phyloP scores from a whole-genome alignment of 2,797 vertebrate genomes.

The Diglossa cyanea region DNA sequence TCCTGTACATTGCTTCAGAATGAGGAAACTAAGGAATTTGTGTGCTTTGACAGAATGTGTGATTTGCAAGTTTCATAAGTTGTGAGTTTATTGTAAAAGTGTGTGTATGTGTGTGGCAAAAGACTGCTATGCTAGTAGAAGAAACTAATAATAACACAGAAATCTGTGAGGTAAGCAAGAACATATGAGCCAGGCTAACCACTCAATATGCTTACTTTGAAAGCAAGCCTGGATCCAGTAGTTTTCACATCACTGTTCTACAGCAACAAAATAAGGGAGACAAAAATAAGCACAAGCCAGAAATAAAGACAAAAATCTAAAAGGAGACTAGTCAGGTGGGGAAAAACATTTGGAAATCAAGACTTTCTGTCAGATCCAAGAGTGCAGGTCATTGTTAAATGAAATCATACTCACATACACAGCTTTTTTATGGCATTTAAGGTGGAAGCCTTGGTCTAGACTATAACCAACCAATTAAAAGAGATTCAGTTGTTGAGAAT shows the following conservation, averaged over 20 bases:
- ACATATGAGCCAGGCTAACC: background rate
- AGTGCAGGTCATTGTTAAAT: background rate
- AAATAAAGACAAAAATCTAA: background rate
- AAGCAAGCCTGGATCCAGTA: background rate
- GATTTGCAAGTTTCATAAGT: background rate
- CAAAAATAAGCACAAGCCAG: background rate
- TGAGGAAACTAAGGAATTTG: background rate
- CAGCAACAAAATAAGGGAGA: background rate
- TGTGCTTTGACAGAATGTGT: background rate
- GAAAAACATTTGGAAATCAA: background rate
- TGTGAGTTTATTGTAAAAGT: background rate
- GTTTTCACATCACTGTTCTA: background rate
- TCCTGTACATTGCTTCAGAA: background rate
- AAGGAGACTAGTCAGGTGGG: background rate
- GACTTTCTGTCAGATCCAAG: background rate
- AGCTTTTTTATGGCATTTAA: background rate
- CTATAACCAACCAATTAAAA: background rate
- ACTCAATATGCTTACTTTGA: background rate
- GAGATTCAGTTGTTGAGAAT: background rate
- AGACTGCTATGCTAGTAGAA: background rate
- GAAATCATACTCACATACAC: background rate
- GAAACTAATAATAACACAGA: background rate
- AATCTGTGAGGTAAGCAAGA: conserved; percentile 14
- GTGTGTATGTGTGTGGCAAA: background rate
- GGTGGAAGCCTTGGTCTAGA: background rate